Percentiles rank a stretch among this genome's conserved stretches.
phyloP scores from a whole-genome alignment of 2,888 invertebrate species.

The Lamellibrachia columna region DNA sequence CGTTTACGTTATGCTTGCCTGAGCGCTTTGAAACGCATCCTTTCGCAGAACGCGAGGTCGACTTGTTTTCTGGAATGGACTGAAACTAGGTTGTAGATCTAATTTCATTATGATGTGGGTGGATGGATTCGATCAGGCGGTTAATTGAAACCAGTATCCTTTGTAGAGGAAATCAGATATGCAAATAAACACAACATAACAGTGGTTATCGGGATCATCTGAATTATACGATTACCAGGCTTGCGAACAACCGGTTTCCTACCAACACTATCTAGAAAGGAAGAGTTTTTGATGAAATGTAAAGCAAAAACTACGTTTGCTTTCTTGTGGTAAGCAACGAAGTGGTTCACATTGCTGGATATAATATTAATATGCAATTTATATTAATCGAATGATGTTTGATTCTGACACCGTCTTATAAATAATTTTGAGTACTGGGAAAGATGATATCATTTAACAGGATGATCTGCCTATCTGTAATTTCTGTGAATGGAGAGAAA shows the following conservation, averaged over 20 bases:
- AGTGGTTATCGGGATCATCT: neutral
- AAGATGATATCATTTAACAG: neutral
- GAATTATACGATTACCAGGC: no score
- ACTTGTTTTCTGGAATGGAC: neutral
- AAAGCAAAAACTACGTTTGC: no score
- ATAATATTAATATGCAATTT: neutral
- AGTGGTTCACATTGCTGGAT: no score
- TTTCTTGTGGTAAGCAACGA: no score
- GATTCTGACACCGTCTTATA: neutral
- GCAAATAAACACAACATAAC: neutral
- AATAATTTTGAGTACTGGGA: neutral
- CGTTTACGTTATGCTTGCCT: neutral
- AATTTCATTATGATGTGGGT: neutral
- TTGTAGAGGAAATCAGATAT: neutral
- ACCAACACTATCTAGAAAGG: no score
- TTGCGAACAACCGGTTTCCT: no score
- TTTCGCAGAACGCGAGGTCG: conserved; percentile 1
- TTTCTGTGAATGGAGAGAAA: neutral
- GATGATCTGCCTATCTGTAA: neutral
- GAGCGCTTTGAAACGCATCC: neutral
- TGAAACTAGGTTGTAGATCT: neutral
- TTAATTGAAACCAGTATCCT: neutral
- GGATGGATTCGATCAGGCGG: neutral
- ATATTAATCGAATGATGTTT: neutral
- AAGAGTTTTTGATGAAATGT: no score